Conservation (phyloP, 2,797 vertebrate genomes). For the Discoglossus pictus region DNA sequence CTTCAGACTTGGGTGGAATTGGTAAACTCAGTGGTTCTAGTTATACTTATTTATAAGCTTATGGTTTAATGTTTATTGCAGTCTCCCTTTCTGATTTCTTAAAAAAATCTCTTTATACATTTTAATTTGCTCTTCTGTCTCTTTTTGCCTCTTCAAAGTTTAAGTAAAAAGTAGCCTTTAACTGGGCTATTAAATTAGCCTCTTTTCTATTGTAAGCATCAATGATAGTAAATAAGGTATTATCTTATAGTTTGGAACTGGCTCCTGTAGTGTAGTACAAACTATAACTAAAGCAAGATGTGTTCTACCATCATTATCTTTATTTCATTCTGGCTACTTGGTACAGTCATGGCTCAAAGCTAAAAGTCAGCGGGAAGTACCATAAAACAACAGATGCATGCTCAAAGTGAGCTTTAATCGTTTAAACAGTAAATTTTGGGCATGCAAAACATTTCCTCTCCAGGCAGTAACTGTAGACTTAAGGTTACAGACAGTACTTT, state of each 20-base stretch:
- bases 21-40: too few relatives aligned
- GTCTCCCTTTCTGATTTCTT: too few relatives aligned
- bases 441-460: slow-evolving; percentile 27
- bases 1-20: too few relatives aligned
- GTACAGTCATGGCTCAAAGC: slow-evolving; percentile 43
- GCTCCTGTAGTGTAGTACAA: slow-evolving; percentile 39
- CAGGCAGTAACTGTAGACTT: slow-evolving; percentile 17
- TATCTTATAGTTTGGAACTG: slow-evolving; percentile 35
- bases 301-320: slow-evolving; percentile 30
- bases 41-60: too few relatives aligned
- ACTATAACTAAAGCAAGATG: slow-evolving; percentile 34
- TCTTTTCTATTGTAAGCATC: slow-evolving; percentile 1
- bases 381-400: slow-evolving; percentile 45
- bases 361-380: slow-evolving; percentile 38
- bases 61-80: too few relatives aligned
- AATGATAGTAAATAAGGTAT: slow-evolving; percentile 28
- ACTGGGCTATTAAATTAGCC: not conserved
- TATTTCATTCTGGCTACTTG: slow-evolving; percentile 31
- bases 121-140: not conserved
- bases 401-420: slow-evolving; percentile 26
- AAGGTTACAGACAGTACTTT: slow-evolving; percentile 28
- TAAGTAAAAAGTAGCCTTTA: not conserved
- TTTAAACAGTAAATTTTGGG: slow-evolving; percentile 34
- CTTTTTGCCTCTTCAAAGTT: not conserved
- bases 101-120: not conserved